phyloP scores from a whole-genome alignment of 2,797 vertebrate species.

The Micrastur ruficollis region DNA sequence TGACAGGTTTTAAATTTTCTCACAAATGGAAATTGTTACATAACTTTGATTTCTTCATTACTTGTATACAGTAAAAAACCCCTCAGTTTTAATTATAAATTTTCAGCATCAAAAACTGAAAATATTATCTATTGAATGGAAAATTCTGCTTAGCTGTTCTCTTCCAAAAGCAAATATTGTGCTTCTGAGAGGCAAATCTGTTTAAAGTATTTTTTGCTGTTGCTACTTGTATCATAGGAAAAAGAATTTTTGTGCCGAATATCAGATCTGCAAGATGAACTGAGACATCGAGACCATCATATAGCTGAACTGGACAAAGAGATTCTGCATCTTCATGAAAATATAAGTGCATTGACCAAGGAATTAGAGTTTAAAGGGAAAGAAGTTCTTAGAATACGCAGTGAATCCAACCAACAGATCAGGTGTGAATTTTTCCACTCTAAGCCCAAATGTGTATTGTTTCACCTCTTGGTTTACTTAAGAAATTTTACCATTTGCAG shows the following conservation, averaged over 20 bases:
- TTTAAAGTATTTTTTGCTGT: not conserved
- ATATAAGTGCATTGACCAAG: slow-evolving; percentile 91
- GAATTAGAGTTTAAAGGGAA: slow-evolving; percentile 97
- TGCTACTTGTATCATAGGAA: slow-evolving; percentile 76
- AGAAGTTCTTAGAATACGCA: slow-evolving; percentile 95
- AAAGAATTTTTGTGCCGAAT: slow-evolving; percentile 87
- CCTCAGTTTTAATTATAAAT: not conserved
- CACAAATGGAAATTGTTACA: not conserved
- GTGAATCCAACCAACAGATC: slow-evolving; percentile 96
- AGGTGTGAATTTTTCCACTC: slow-evolving; percentile 77
- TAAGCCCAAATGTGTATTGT: not conserved
- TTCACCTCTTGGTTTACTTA: not conserved
- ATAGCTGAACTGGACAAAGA: slow-evolving; percentile 93
- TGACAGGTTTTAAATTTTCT: not conserved
- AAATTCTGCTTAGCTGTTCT: not conserved
- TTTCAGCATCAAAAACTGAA: not conserved
- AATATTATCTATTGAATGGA: not conserved
- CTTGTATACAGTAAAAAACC: not conserved
- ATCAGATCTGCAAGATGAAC: slow-evolving; percentile 90
- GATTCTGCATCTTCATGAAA: slow-evolving; percentile 92
- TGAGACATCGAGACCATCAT: slow-evolving; percentile 89
- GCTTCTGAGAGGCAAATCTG: not conserved
- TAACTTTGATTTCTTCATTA: not conserved
- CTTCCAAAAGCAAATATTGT: not conserved
- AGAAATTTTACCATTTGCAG: not conserved